These are phyloP conservation scores for Sarcophaga caerulescens DNA, from an alignment of 2,888 invertebrate species.

Conservation along the genomic window DNA sequence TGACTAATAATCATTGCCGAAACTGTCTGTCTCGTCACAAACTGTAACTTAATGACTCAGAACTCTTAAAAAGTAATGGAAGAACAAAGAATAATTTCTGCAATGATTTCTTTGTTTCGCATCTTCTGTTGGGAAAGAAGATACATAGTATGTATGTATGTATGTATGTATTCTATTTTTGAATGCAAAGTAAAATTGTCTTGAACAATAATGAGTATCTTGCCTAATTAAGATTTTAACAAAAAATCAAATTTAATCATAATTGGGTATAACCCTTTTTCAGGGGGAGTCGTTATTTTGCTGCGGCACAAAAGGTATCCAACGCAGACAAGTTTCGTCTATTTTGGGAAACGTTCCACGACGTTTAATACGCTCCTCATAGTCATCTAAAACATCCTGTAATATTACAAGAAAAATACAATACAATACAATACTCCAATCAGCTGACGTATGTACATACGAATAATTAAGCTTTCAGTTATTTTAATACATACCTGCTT, in stretches of 20 bases:
- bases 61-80: constrained; percentile 23
- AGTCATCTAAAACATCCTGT: constrained; percentile 96
- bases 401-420: background rate
- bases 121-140: constrained; percentile 1
- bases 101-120: constrained; percentile 46
- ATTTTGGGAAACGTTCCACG: constrained; percentile 92
- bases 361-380: constrained; percentile 90
- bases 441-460: no score
- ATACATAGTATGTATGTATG: no score
- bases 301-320: constrained; percentile 90
- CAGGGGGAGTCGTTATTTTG: constrained; percentile 78
- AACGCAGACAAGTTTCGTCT: constrained; percentile 92
- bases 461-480: background rate
- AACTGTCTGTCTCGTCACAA: constrained; percentile 44
- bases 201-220: background rate
- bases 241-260: constrained; percentile 47
- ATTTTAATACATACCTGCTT: constrained; percentile 86
- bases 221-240: constrained; percentile 9
- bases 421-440: background rate
- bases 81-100: constrained; percentile 34
- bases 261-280: constrained; percentile 67
- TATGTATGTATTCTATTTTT: constrained; percentile 12
- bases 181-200: constrained; percentile 20
- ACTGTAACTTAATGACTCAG: constrained; percentile 50
- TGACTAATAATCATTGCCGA: constrained; percentile 55